These are phyloP conservation scores for Petaurus breviceps DNA, from an alignment of 2,113 vertebrate genomes.

Conservation along the genomic window DNA sequence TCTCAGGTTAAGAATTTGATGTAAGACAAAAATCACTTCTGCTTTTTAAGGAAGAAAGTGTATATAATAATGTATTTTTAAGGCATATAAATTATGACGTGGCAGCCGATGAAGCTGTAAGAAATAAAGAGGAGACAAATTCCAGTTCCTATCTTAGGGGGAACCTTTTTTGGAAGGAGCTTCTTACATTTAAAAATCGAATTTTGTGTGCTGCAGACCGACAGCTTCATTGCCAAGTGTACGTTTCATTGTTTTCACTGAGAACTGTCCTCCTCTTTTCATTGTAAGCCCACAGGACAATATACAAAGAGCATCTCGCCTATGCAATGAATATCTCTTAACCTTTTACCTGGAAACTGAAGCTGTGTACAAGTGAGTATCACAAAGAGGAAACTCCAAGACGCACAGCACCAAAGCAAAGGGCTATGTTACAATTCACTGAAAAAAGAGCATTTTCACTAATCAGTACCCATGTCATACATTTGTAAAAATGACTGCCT, in stretches of 20 bases:
- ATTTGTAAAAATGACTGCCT: conserved; percentile 80
- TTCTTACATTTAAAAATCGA: conserved; percentile 58
- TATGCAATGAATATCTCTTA: conserved; percentile 57
- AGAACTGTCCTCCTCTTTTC: conserved; percentile 56
- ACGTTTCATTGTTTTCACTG: conserved; percentile 68
- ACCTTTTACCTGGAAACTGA: conserved; percentile 5
- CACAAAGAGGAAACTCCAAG: conserved; percentile 36
- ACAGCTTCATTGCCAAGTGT: neutral
- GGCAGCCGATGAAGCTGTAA: conserved; percentile 62
- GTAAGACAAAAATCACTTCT: conserved; percentile 7
- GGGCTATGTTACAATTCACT: conserved; percentile 62
- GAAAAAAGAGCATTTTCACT: conserved; percentile 63
- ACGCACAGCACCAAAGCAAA: conserved; percentile 41
- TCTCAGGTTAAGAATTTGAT: neutral
- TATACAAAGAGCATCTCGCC: conserved; percentile 70
- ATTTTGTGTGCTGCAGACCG: conserved; percentile 48
- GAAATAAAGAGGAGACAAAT: conserved; percentile 66
- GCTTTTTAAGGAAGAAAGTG: conserved; percentile 60
- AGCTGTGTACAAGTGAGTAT: conserved; percentile 36
- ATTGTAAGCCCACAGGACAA: conserved; percentile 54
- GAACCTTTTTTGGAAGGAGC: conserved; percentile 8
- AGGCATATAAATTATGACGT: conserved; percentile 62
- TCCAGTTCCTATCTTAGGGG: conserved; percentile 27
- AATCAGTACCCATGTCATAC: conserved; percentile 70
- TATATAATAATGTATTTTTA: conserved; percentile 65